Conservation (phyloP, 2,888 invertebrate genomes). For the Ectemnius lituratus region DNA sequence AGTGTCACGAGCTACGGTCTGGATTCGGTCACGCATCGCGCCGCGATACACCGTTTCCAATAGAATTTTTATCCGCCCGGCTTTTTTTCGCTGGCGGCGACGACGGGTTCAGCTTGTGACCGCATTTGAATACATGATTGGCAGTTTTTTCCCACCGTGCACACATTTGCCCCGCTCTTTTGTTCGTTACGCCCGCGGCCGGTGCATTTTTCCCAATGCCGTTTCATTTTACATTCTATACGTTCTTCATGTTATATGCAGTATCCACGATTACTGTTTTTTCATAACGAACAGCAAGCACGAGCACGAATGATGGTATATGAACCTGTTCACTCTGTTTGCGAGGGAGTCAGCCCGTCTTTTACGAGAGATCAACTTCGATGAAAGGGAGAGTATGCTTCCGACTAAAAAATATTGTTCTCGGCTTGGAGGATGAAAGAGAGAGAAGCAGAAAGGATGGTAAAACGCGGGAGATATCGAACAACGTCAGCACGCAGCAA, state of each 20-base stretch:
- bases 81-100: constrained; percentile 16
- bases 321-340: neutral
- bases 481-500: neutral
- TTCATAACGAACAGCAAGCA: neutral
- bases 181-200: constrained; percentile 19
- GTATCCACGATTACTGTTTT: constrained; percentile 20
- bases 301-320: neutral
- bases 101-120: constrained; percentile 11
- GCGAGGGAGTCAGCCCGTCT: no score
- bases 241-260: constrained; percentile 5
- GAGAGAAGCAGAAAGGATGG: neutral
- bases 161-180: no score
- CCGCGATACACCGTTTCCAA: constrained; percentile 29
- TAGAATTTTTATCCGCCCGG: constrained; percentile 26
- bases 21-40: constrained; percentile 17
- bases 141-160: constrained; percentile 18
- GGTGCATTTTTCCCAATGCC: neutral
- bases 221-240: constrained; percentile 12
- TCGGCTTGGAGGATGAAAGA: neutral
- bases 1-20: constrained; percentile 1
- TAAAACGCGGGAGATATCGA: neutral
- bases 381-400: no score
- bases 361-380: no score
- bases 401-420: no score
- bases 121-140: constrained; percentile 53